Base-by-base conservation (phyloP, 2,888 invertebrate species). In the Patella pellucida region DNA sequence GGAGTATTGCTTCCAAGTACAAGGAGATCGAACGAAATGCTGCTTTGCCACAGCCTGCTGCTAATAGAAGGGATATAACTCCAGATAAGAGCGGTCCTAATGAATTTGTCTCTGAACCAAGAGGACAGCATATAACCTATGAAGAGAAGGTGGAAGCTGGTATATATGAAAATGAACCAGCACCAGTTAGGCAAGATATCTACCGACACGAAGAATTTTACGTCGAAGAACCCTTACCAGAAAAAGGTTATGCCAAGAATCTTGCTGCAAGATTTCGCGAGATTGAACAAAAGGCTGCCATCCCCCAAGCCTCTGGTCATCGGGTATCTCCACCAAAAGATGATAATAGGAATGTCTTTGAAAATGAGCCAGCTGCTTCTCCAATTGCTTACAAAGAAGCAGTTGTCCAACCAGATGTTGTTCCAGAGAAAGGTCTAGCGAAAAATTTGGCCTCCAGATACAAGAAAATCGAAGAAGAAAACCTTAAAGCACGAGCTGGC, bases 1-100 rank as follows among this genome's bases (percentile, higher is more conserved):
- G 94, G 83, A 92, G 92, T 90, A 93, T 97, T 83, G 94, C 96
- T 75, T 95, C 95, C 89, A 94, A 94, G 88, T 98, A 97, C 91
- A 97, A 97, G 91, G 95, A 95, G 77, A 94, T 97, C 93, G 94
- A 94, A 77, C 78, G 75, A 16, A 81, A 82, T 50, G 77, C 80
- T 27, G 95, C 95, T 75, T 94, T 96, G 93, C 94, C 94, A 74
- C 73, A 76, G 67, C 50, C 74, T 3, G 14, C 73, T 19, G 50
- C 31, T 50, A 50, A 50, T 12, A 75, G 31, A n/a, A 52, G 70
- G 11, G 62, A 70, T 9, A 41, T 75, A 16, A 52, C 72, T 15
- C 68, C 72, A 3, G 72, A 72, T 14, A 41, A 70, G 50, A 23
- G 9, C 5, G 75, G 69, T 11, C 69, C 52, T 7, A n/a, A 50